phyloP scores from a whole-genome alignment of 2,888 invertebrate species.

The Amphipyra berbera region DNA sequence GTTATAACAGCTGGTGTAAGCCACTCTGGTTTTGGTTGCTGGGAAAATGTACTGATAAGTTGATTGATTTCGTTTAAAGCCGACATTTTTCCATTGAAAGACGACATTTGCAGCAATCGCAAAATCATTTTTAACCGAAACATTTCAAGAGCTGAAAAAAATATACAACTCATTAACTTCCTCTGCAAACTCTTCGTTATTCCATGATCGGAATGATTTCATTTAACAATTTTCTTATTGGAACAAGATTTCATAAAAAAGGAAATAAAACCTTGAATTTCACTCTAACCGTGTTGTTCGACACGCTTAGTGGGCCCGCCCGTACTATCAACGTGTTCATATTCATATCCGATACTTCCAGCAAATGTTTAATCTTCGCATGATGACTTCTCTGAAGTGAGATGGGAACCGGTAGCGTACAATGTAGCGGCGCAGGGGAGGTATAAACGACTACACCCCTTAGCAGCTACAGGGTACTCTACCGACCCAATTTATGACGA shows the following conservation, averaged over 20 bases:
- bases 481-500: conserved; percentile 60
- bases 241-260: not conserved
- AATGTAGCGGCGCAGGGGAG: conserved; percentile 84
- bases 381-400: conserved; percentile 8
- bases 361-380: conserved; percentile 3
- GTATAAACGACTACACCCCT: conserved; percentile 80
- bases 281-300: not conserved
- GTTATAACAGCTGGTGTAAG: conserved; percentile 98
- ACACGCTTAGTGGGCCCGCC: not conserved
- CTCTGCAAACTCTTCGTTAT: not conserved
- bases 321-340: not conserved
- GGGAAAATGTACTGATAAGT: conserved; percentile 97
- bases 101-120: conserved; percentile 97
- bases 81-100: conserved; percentile 99
- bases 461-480: conserved; percentile 88
- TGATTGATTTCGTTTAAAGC: conserved; percentile 99
- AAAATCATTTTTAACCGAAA: conserved; percentile 99
- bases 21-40: conserved; percentile 97
- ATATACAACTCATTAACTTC: conserved; percentile 3
- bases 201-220: not conserved
- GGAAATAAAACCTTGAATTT: not conserved
- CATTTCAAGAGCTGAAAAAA: conserved; percentile 94
- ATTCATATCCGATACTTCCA: not conserved
- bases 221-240: not conserved
- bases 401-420: conserved; percentile 71